Evolutionary conservation across 2,113 vertebrate species (phyloP).

Genomic region (Sula dactylatra): DNA sequence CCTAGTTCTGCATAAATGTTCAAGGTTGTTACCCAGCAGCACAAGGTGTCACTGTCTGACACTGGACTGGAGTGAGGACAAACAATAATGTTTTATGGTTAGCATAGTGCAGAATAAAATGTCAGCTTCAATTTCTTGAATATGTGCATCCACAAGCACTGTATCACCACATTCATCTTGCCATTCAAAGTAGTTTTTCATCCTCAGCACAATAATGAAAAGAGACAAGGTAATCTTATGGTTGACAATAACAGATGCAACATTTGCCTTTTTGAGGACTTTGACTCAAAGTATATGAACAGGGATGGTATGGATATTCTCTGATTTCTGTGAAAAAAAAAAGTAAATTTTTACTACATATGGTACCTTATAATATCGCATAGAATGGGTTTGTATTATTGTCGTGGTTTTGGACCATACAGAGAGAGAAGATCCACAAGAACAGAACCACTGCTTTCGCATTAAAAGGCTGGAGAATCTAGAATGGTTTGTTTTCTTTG

Average conservation of each 20-base stretch:
- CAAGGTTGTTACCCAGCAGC: neutral
- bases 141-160: neutral
- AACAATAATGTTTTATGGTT: neutral
- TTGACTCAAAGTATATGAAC: neutral
- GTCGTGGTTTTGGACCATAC: neutral
- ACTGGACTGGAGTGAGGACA: neutral
- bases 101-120: conserved; percentile 13
- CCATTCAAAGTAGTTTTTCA: conserved; percentile 32
- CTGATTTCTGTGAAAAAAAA: neutral
- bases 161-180: conserved; percentile 9
- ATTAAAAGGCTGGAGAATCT: neutral
- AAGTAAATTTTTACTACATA: neutral
- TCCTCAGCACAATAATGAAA: conserved; percentile 22
- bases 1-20: neutral
- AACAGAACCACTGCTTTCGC: neutral
- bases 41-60: neutral
- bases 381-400: neutral
- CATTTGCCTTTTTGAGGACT: neutral
- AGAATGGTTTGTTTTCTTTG: neutral
- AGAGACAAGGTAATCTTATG: neutral
- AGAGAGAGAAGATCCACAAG: neutral
- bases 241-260: neutral
- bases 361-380: neutral
- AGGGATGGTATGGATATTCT: neutral
- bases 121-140: conserved; percentile 54